phyloP scores from a whole-genome alignment of 2,888 invertebrate species.

The Amiota mariae region DNA sequence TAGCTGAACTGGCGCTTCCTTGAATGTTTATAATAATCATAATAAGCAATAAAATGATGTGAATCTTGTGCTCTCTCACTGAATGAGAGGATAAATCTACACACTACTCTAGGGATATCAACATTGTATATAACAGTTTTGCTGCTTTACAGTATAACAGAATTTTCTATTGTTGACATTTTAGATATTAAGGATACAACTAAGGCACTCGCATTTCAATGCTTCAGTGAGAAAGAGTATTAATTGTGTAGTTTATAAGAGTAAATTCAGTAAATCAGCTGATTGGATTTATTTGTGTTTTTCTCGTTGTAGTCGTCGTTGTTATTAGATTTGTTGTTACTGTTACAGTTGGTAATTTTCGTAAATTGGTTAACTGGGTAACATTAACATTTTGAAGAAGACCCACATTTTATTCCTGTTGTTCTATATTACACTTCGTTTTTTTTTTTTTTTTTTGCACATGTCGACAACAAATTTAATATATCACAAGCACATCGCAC shows the following conservation, averaged over 20 bases:
- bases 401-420: not conserved
- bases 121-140: not conserved
- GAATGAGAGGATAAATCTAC: no score
- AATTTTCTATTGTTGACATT: not conserved
- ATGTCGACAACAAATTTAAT: slow-evolving; percentile 17
- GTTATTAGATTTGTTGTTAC: no score
- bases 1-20: no score
- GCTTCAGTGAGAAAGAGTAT: not conserved
- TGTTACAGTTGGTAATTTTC: slow-evolving; percentile 33
- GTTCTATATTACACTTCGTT: slow-evolving; percentile 4
- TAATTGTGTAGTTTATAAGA: not conserved
- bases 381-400: not conserved
- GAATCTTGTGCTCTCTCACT: no score
- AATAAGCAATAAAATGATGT: no score
- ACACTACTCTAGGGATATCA: no score
- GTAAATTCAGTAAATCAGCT: not conserved
- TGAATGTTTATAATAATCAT: no score
- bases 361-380: slow-evolving; percentile 24
- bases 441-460: slow-evolving; percentile 26
- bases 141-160: not conserved
- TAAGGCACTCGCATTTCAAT: not conserved
- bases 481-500: slow-evolving; percentile 22
- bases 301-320: not conserved
- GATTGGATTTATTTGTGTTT: slow-evolving; percentile 5
- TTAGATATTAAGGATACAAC: not conserved